Conservation (phyloP, 2,797 vertebrate species). For the Clarias laeviceps region DNA sequence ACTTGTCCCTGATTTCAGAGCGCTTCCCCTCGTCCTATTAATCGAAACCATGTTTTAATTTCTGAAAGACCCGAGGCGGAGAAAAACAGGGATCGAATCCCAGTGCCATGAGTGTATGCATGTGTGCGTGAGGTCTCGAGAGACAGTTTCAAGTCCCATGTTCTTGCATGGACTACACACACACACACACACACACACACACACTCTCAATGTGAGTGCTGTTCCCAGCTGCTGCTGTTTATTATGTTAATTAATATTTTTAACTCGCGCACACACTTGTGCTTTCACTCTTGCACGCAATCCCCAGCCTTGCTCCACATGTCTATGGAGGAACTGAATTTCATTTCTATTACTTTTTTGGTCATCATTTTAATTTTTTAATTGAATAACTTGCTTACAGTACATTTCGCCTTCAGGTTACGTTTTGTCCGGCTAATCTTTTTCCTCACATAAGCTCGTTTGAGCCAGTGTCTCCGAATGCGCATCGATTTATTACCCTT, state of each 20-base stretch:
- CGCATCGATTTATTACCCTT: background rate
- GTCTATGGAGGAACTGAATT: background rate
- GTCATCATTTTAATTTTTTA: background rate
- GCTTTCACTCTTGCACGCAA: background rate
- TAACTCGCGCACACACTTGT: background rate
- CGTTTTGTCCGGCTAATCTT: background rate
- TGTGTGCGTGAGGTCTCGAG: conserved; percentile 32
- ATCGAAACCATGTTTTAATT: conserved; percentile 67
- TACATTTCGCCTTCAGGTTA: no score
- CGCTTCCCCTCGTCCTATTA: conserved; percentile 56
- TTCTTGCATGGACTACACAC: background rate
- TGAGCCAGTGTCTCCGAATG: background rate
- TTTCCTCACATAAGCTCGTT: background rate
- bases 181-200: no score
- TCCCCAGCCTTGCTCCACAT: background rate
- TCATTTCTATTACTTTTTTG: background rate
- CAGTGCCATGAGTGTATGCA: conserved; percentile 25
- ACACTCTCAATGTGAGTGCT: no score
- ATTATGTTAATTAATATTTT: conserved; percentile 11
- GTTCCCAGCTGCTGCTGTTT: conserved; percentile 11
- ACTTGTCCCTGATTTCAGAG: conserved; percentile 31
- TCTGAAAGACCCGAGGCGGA: conserved; percentile 61
- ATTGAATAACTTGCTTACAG: background rate
- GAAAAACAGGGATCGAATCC: conserved; percentile 42
- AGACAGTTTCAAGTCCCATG: background rate